Conservation (phyloP, 1,140 invertebrate genomes). For the Penaeus chinensis region DNA sequence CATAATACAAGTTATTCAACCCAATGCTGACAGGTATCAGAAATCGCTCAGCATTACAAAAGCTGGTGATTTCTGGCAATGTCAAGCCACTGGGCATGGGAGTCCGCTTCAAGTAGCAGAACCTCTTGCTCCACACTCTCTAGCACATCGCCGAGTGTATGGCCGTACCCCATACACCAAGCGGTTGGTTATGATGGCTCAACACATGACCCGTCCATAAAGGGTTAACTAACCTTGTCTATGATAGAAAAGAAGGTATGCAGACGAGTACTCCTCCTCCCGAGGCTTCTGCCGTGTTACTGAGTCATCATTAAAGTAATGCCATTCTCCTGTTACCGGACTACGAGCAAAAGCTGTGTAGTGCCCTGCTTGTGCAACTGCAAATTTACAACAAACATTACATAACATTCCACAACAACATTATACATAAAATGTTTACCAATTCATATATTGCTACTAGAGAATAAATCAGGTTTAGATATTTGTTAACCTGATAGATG, state of each 20-base stretch:
- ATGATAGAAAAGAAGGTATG: constrained; percentile 79
- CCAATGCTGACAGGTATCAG: too few species aligned
- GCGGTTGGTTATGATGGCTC: too few species aligned
- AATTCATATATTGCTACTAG: not conserved
- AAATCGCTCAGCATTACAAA: too few species aligned
- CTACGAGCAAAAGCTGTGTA: constrained; percentile 79
- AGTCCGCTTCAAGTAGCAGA: too few species aligned
- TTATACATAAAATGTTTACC: not conserved
- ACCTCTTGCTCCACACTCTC: too few species aligned
- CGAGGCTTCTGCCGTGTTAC: constrained; percentile 74
- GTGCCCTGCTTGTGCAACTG: constrained; percentile 75
- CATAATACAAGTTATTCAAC: too few species aligned
- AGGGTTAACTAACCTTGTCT: constrained; percentile 70
- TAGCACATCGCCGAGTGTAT: too few species aligned
- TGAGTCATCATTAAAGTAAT: constrained; percentile 78
- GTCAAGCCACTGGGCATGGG: too few species aligned
- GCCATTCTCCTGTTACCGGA: constrained; percentile 75
- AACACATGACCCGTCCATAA: too few species aligned
- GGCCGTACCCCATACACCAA: too few species aligned
- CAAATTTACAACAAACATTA: not conserved
- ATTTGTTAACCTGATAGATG: not conserved
- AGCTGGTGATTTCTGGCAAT: too few species aligned
- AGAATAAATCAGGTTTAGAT: not conserved
- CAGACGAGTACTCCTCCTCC: constrained; percentile 76
- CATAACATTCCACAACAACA: not conserved